These are phyloP conservation scores for Trachelus troglodyta DNA, from an alignment of 2,888 invertebrate species.

Conservation along the genomic window DNA sequence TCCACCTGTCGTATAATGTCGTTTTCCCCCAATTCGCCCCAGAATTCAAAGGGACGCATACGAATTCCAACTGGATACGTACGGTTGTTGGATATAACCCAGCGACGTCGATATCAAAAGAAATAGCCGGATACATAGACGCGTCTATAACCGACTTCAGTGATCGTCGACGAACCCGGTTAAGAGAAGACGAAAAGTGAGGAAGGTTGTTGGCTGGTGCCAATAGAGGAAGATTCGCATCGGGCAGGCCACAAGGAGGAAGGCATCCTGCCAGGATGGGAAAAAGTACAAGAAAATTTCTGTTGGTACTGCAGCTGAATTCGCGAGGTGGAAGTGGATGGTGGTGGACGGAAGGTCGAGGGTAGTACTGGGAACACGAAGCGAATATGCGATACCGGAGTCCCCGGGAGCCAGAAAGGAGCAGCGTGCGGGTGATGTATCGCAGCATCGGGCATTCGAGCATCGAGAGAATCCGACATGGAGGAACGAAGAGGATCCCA, in stretches of 20 bases:
- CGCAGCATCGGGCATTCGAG: constrained; percentile 54
- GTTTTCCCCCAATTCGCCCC: neutral
- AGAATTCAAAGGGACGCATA: neutral
- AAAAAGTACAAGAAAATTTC: constrained; percentile 30
- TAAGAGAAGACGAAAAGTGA: neutral
- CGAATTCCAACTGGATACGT: neutral
- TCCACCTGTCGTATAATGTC: neutral
- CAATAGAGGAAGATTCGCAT: constrained; percentile 14
- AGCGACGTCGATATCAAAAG: neutral
- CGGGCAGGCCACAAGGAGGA: constrained; percentile 15
- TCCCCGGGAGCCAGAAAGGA: constrained; percentile 23
- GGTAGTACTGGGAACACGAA: constrained; percentile 26
- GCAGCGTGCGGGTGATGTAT: constrained; percentile 56
- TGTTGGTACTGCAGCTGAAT: constrained; percentile 30
- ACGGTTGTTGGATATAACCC: neutral
- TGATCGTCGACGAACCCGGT: neutral
- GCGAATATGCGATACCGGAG: constrained; percentile 30
- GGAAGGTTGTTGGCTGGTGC: neutral
- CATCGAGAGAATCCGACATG: constrained; percentile 35
- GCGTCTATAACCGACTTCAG: neutral
- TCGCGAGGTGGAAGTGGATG: constrained; percentile 25
- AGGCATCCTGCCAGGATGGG: constrained; percentile 38
- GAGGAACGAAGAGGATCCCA: constrained; percentile 7
- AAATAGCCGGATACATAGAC: neutral
- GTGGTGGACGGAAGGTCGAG: constrained; percentile 11